A percentile compares a stretch with the other conserved stretches of the same genome.
Conservation (phyloP, 2,888 invertebrate species). For the Didymodactylos carnosus region DNA sequence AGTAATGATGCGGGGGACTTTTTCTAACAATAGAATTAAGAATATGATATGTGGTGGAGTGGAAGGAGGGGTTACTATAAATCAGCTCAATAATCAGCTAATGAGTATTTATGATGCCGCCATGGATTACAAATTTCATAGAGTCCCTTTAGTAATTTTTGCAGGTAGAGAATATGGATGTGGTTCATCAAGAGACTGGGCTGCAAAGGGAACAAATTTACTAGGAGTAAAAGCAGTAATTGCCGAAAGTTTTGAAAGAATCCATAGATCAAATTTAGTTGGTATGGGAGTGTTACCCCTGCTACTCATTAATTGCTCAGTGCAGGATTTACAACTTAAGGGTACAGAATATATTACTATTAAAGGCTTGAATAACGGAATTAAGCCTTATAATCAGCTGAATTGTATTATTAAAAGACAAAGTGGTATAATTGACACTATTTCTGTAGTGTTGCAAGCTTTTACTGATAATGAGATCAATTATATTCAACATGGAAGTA, state of each 20-base stretch:
- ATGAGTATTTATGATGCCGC: constrained; percentile 90
- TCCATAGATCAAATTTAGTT: constrained; percentile 80
- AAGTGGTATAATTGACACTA: too few relatives aligned
- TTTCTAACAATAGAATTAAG: constrained; percentile 83
- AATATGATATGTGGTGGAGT: constrained; percentile 46
- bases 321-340: too few relatives aligned
- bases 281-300: constrained; percentile 94
- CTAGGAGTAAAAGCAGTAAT: constrained; percentile 77
- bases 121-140: constrained; percentile 57
- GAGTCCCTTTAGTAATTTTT: constrained; percentile 57
- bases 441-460: too few relatives aligned
- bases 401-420: too few relatives aligned
- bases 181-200: constrained; percentile 94
- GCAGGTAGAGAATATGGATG: constrained; percentile 95
- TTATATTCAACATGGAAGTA: too few relatives aligned
- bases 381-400: too few relatives aligned
- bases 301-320: constrained; percentile 63
- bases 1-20: constrained; percentile 88
- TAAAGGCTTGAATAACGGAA: too few relatives aligned
- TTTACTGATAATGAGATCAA: too few relatives aligned
- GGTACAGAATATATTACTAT: too few relatives aligned
- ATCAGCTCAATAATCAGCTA: constrained; percentile 66
- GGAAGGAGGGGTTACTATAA: constrained; percentile 51
- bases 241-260: constrained; percentile 87
- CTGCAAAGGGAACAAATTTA: constrained; percentile 84